phyloP scores from a whole-genome alignment of 2,797 vertebrate species.

The Acanthurus lineatus region DNA sequence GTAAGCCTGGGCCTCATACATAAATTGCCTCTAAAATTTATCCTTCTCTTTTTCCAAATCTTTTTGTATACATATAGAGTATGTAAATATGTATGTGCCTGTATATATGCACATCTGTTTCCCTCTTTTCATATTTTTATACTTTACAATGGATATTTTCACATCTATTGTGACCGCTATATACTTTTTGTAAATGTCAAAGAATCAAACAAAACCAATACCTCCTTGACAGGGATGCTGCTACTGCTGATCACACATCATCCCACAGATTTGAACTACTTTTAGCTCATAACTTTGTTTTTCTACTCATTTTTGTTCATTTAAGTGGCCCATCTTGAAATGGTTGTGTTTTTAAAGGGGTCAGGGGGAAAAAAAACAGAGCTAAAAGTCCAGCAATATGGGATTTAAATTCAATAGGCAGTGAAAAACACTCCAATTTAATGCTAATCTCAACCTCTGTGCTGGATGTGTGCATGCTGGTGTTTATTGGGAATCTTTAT shows the following conservation, averaged over 20 bases:
- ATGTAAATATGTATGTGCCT: not conserved
- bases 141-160: not conserved
- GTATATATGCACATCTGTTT: not conserved
- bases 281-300: not conserved
- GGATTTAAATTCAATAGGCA: not conserved
- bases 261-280: not conserved
- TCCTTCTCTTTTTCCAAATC: not conserved
- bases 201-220: not conserved
- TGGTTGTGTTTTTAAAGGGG: conserved; percentile 1
- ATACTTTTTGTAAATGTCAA: not conserved
- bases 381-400: not conserved
- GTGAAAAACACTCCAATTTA: not conserved
- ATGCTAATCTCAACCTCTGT: not conserved
- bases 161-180: not conserved
- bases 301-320: not conserved
- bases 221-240: not conserved
- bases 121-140: not conserved
- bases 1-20: too few relatives aligned
- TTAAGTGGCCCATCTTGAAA: not conserved
- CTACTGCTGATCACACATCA: conserved; percentile 9
- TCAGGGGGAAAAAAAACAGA: not conserved
- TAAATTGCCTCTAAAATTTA: not conserved
- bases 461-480: not conserved
- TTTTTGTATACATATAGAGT: not conserved
- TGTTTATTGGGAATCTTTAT: not conserved